Base-by-base conservation (phyloP, 2,113 vertebrate species). In the Tetrax tetrax region DNA sequence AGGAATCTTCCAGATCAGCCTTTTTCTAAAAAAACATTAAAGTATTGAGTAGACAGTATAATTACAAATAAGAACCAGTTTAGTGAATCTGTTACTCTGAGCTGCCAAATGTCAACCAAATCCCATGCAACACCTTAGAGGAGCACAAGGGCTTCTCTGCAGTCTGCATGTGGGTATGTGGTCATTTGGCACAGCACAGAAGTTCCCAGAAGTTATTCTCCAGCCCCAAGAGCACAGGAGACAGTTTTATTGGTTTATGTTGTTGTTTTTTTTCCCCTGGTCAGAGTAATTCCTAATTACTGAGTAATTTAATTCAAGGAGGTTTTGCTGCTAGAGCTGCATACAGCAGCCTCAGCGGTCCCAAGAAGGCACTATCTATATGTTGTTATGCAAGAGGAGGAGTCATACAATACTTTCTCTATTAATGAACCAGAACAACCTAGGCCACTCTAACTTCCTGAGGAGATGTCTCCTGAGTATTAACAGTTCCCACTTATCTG, bases 401-500 rank as follows among this genome's bases (percentile, higher is more conserved):
- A 53, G 47, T 12, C 70, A 35, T 51, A 63, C 21, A 37, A 15
- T 48, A n/a, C 43, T 77, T 86, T 77, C 23, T 50, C 68, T 10
- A 2, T 69, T 88, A 76, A 69, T 41, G 41, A 92, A 79, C 37
- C 31, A 41, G 69, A 93, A 83, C 24, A 83, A 51, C 72, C 5
- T 47, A 50, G 56, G 54, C 76, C 41, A 45, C 64, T 79, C 33
- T 27, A 61, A 38, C 53, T 87, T 92, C 63, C 33, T 76, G 59
- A 80, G 41, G 2, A 23, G 90, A 83, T 27, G 23, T 75, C 59
- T 89, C 48, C n/a, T 23, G 38, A 72, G 75, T 68, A 83, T 76
- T 72, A 65, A 65, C 31, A 80, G 41, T 57, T 90, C 63, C 47
- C 66, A 35, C 83, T 94, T 87, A 61, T 94, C 91, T 66, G 22